These are phyloP conservation scores for Micrasema longulum DNA, from an alignment of 1,140 invertebrate genomes.

Conservation along the genomic window DNA sequence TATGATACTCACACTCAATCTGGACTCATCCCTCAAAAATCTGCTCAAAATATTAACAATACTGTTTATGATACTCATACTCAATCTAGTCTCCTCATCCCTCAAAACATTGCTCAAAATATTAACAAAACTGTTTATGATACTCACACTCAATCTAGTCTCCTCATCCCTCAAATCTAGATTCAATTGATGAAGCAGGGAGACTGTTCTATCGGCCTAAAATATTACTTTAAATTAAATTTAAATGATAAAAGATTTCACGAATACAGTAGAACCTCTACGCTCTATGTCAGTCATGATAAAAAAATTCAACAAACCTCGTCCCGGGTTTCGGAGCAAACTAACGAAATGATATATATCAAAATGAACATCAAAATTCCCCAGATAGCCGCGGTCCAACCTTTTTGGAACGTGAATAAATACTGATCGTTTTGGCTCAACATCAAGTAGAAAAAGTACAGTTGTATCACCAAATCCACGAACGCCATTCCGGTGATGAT, in stretches of 20 bases:
- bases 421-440: conserved; percentile 32
- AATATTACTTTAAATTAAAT: too few relatives aligned
- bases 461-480: conserved; percentile 44
- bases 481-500: conserved; percentile 38
- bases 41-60: too few relatives aligned
- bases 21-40: too few relatives aligned
- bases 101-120: too few relatives aligned
- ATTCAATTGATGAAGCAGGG: conserved; percentile 38
- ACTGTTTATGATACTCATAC: too few relatives aligned
- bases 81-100: too few relatives aligned
- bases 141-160: conserved; percentile 44
- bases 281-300: too few relatives aligned
- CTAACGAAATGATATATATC: conserved; percentile 28
- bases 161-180: conserved; percentile 44
- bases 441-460: conserved; percentile 50
- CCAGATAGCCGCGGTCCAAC: conserved; percentile 21
- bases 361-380: conserved; percentile 11
- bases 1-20: too few relatives aligned
- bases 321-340: conserved; percentile 40
- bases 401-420: conserved; percentile 19
- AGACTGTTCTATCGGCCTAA: conserved; percentile 36
- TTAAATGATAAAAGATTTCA: too few relatives aligned
- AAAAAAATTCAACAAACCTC: too few relatives aligned
- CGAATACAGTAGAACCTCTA: too few relatives aligned
- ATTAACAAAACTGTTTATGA: too few relatives aligned